Base-by-base conservation (phyloP, 2,888 invertebrate species). In the Andrena fulva region DNA sequence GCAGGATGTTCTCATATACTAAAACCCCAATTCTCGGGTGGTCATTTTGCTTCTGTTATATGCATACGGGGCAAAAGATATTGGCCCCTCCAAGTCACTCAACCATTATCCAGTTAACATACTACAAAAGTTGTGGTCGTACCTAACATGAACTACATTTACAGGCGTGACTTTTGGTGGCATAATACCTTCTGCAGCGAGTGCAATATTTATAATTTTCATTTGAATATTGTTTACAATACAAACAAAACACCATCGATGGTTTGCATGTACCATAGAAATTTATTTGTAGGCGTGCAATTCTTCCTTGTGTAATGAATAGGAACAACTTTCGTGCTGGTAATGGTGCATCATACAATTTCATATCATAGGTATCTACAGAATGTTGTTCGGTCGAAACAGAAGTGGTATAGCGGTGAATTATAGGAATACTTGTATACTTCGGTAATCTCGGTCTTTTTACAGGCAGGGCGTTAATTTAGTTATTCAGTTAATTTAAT, bases 301-400 rank as follows among this genome's bases (percentile, higher is more conserved):
- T 50, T 10, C 1, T 29, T 10, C 29, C 16, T 62, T 48, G 60
- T 35, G 63, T 27, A 4, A 73, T 16, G 27, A 73, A n/a, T 10
- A 68, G 5, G 2, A 75, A 2, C 0, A 48, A 16, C 10, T 76
- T 70, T 42, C 70, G 76, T 2, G 35, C 6, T 1, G 63, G 8
- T 7, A 63, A 16, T 2, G 69, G 56, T 2, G 56, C 31, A 2
- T 2, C 8, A 10, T 70, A 76, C 76, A 64, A 76, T 12, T 63
- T 4, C 4, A 56, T 42, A 7, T 48, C 24, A 10, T 54, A 20
- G 20, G 20, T 20, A 76, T 3, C 75, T 75, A 12, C 48, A 24
- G 27, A 35, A 27, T 35, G 24, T 24, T 7, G 56, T n/a, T 52
- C 20, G 20, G 5, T 52, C 7, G 20, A 16, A 20, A 12, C 10